These are phyloP conservation scores for Ochropleura plecta DNA, from an alignment of 2,888 invertebrate species.

Conservation along the genomic window DNA sequence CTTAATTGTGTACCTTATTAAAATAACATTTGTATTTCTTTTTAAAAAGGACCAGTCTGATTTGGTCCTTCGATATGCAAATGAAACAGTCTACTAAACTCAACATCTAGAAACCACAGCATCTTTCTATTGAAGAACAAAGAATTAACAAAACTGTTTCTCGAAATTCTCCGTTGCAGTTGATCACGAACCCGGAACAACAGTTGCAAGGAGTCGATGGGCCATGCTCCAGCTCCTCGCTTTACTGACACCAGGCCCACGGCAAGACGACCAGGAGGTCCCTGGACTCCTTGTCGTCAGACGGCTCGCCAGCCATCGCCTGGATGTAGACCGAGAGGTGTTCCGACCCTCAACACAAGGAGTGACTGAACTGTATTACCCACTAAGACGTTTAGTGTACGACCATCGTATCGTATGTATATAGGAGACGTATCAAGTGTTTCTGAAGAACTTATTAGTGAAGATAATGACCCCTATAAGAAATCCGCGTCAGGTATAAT, in stretches of 20 bases:
- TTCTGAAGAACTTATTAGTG: slow-evolving; percentile 43
- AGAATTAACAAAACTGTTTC: slow-evolving; percentile 41
- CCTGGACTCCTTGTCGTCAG: slow-evolving; percentile 85
- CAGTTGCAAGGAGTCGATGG: slow-evolving; percentile 87
- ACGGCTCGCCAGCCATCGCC: slow-evolving; percentile 84
- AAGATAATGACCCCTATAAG: slow-evolving; percentile 46
- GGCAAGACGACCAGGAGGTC: slow-evolving; percentile 78
- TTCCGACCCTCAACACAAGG: slow-evolving; percentile 20
- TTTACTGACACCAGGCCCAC: slow-evolving; percentile 87
- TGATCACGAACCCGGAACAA: slow-evolving; percentile 81
- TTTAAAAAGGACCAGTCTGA: background rate
- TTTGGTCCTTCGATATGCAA: background rate
- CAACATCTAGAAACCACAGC: background rate
- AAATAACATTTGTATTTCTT: background rate
- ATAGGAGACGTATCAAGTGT: slow-evolving; percentile 58
- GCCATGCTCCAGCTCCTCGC: slow-evolving; percentile 87
- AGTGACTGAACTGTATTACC: slow-evolving; percentile 59
- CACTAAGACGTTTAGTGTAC: slow-evolving; percentile 57
- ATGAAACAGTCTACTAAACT: background rate
- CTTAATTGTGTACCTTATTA: background rate
- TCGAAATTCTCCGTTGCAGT: slow-evolving; percentile 71
- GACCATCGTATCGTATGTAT: slow-evolving; percentile 59
- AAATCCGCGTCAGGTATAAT: slow-evolving; percentile 42
- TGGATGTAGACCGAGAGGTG: slow-evolving; percentile 82
- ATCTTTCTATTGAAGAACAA: background rate